Evolutionary conservation across 2,113 vertebrate species (phyloP).

Genomic region (Burhinus bistriatus): DNA sequence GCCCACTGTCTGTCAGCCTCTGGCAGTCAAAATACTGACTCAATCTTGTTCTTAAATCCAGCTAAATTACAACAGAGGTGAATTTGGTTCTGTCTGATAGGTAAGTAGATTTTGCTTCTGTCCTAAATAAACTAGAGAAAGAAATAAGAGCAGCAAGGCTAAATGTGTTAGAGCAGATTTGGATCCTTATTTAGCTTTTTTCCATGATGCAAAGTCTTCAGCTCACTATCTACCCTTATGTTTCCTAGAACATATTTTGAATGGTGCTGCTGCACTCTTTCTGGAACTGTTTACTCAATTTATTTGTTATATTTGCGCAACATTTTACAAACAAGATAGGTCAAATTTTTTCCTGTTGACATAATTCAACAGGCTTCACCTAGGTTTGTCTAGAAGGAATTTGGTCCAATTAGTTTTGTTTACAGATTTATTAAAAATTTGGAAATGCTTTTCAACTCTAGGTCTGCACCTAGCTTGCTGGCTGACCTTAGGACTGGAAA

Average conservation of each 20-base stretch:
- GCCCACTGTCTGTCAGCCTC: neutral
- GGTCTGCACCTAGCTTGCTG: neutral
- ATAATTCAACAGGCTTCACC: neutral
- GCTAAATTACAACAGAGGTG: neutral
- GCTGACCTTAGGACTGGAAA: neutral
- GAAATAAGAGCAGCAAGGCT: neutral
- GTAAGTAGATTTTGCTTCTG: neutral
- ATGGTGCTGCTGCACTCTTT: neutral
- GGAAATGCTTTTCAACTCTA: neutral
- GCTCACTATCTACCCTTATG: neutral
- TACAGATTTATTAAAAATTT: neutral
- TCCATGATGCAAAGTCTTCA: neutral
- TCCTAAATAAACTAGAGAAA: neutral
- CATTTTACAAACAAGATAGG: constrained; percentile 11
- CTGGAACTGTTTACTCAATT: constrained; percentile 19
- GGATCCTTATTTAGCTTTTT: constrained; percentile 16
- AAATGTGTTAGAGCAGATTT: neutral
- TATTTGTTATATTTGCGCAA: neutral
- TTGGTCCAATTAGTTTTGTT: neutral
- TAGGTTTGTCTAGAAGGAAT: neutral
- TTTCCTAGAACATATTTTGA: neutral
- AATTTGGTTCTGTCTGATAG: neutral
- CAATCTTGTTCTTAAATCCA: neutral
- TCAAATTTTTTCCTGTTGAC: constrained; percentile 21
- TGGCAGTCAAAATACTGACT: neutral